phyloP scores from a whole-genome alignment of 2,113 vertebrate genomes.

The Aspidoscelis tigris region DNA sequence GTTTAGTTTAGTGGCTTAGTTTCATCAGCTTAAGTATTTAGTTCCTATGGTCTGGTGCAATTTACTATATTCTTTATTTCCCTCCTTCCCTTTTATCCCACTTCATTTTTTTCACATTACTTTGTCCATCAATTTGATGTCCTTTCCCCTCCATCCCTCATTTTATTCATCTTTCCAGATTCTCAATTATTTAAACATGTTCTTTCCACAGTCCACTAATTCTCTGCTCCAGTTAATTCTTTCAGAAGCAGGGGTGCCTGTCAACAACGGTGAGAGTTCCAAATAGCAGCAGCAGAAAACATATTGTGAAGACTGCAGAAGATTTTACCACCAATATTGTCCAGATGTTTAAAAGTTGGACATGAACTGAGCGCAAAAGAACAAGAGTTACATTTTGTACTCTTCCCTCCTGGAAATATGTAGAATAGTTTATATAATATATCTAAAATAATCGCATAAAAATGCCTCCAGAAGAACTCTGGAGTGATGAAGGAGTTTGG shows the following conservation, averaged over 20 bases:
- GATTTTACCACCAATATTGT: slow-evolving; percentile 3
- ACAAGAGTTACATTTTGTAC: not conserved
- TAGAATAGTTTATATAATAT: slow-evolving; percentile 6
- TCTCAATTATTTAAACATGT: slow-evolving; percentile 34
- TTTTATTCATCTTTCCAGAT: slow-evolving; percentile 22
- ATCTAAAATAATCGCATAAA: slow-evolving; percentile 24
- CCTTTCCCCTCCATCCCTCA: not conserved
- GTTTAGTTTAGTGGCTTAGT: too few species aligned
- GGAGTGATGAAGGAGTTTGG: slow-evolving; percentile 25
- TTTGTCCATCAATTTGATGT: slow-evolving; percentile 14
- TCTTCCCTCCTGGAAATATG: not conserved
- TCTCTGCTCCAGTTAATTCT: slow-evolving; percentile 31
- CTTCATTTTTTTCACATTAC: not conserved
- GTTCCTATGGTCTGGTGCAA: not conserved
- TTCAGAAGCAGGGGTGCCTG: not conserved
- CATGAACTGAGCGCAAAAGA: not conserved
- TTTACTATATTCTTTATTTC: not conserved
- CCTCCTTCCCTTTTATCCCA: not conserved
- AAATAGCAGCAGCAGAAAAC: slow-evolving; percentile 26
- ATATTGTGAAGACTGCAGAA: not conserved
- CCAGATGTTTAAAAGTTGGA: slow-evolving; percentile 8
- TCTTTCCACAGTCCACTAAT: slow-evolving; percentile 22
- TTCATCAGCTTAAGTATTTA: not conserved
- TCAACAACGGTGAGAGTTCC: not conserved
- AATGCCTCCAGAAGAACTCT: slow-evolving; percentile 25